Conservation (phyloP, 2,797 vertebrate genomes). For the Pipistrellus pygmaeus region DNA sequence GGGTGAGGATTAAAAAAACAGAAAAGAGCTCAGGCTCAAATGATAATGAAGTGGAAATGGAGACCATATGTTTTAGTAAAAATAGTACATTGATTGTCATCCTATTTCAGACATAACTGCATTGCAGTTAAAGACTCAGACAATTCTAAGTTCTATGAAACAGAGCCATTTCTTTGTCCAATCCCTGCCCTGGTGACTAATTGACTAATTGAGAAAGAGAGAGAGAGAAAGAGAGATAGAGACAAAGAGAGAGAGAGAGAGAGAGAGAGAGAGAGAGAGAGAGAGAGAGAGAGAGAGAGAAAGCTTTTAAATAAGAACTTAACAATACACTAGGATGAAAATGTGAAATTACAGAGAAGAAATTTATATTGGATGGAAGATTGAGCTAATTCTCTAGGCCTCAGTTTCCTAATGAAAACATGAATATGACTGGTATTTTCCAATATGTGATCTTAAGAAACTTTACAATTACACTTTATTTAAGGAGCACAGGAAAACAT, state of each 20-base stretch:
- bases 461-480: background rate
- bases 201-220: background rate
- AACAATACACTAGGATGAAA: background rate
- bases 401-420: background rate
- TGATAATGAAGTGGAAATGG: background rate
- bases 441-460: background rate
- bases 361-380: background rate
- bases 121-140: background rate
- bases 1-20: too few species aligned
- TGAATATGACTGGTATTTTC: background rate
- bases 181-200: background rate
- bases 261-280: background rate
- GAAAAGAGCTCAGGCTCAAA: background rate
- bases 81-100: background rate
- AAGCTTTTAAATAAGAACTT: conserved; percentile 8
- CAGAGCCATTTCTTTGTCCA: background rate
- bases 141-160: background rate
- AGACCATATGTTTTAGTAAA: background rate
- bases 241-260: background rate
- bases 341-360: background rate
- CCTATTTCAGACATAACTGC: background rate
- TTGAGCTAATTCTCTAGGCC: background rate
- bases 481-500: background rate
- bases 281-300: background rate
- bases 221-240: background rate